Base-by-base conservation (phyloP, 2,113 vertebrate species). In the Cephalopterus ornatus region DNA sequence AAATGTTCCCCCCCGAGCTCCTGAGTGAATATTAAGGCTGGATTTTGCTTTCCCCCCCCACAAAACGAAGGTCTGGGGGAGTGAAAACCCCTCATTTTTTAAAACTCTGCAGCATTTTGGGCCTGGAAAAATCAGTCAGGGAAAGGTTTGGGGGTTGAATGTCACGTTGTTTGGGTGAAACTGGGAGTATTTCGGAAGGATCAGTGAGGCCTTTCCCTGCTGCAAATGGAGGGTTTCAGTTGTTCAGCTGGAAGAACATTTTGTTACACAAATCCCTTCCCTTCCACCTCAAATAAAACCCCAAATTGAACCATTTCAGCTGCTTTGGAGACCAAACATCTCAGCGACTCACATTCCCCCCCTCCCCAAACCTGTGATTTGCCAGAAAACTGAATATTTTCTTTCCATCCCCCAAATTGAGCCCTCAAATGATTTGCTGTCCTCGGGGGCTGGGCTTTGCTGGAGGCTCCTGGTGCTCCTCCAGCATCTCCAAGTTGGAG, bases 381-480 rank as follows among this genome's bases (percentile, higher is more conserved):
- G 35, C 28, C 39, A 49, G 46, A 50, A 88, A 56, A 7, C 14
- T 50, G 24, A 4, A 8, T 55, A 9, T 37, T 66, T 59, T 50
- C 28, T 37, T 75, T 37, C 77, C 9, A 21, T 27, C 12, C 17
- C 14, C n/a, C 52, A 32, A 1, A 44, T 22, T 32, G 35, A 6
- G 6, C 33, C 76, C 32, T 5, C 4, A 37, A 53, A n/a, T 32
- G 24, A 10, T 32, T 49, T 3, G 30, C 13, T 50, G 49, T 27
- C 49, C 49, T 27, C 14, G 24, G 12, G 47, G 19, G 15, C 46
- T n/a, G 17, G 5, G 23, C 28, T 61, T 33, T 33, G 4, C 35
- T 27, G 11, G 6, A 5, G 0, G 5, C 4, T 7, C n/a, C 50
- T 3, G 0, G 10, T 8, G 13, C 28, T 72, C 61, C 73, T 27